Conservation (phyloP, 1,140 invertebrate species). For the Antheraea mylitta region DNA sequence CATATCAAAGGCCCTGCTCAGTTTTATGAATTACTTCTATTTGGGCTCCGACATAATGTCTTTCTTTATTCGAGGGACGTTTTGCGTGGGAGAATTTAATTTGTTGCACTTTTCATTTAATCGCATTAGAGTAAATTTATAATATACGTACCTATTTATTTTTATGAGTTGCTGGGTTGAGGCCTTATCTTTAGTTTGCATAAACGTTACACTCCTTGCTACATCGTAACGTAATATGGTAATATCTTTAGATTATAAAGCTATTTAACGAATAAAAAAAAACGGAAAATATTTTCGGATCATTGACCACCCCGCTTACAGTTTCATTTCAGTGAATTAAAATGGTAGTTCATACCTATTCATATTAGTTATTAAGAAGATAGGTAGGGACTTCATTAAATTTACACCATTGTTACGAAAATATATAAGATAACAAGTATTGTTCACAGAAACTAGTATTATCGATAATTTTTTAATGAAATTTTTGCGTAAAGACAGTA, state of each 20-base stretch:
- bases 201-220: slow-evolving; percentile 10
- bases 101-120: slow-evolving; percentile 63
- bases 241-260: not conserved
- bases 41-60: slow-evolving; percentile 50
- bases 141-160: slow-evolving; percentile 48
- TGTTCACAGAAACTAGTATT: not conserved
- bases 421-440: not conserved
- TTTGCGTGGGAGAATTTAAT: slow-evolving; percentile 70
- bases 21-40: slow-evolving; percentile 68
- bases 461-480: not conserved
- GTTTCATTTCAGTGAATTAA: not conserved
- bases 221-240: not conserved
- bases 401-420: too few species aligned
- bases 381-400: too few species aligned
- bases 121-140: slow-evolving; percentile 40
- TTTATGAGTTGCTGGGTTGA: slow-evolving; percentile 23
- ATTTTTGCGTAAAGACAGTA: not conserved
- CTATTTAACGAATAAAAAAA: too few species aligned
- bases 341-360: not conserved
- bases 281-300: not conserved
- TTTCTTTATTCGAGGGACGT: slow-evolving; percentile 51
- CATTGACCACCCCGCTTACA: too few species aligned
- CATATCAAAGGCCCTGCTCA: slow-evolving; percentile 68
- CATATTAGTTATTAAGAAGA: not conserved
- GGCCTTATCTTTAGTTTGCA: slow-evolving; percentile 43